Conservation (phyloP, 2,113 vertebrate species). For the Noturus placidus region DNA sequence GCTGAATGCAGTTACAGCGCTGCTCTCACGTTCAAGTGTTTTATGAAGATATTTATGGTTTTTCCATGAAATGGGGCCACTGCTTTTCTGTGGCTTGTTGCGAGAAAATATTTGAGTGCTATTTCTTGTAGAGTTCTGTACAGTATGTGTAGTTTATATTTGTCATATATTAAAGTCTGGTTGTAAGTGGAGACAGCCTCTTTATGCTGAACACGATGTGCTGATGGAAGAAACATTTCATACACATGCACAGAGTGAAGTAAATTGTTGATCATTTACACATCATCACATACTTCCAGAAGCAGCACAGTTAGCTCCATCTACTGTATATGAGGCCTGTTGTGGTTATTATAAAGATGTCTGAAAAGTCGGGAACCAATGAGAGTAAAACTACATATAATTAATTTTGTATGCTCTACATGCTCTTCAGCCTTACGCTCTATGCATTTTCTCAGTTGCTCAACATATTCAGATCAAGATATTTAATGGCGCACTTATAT, state of each 20-base stretch:
- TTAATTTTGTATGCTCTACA: not conserved
- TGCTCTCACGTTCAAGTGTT: not conserved
- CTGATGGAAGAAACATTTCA: not conserved
- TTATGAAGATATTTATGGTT: conserved; percentile 22
- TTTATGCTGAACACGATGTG: conserved; percentile 21
- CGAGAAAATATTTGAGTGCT: not conserved
- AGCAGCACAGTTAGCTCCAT: not conserved
- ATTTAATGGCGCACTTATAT: no score
- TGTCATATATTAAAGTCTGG: not conserved
- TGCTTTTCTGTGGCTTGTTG: not conserved
- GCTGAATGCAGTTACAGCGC: conserved; percentile 8
- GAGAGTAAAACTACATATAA: not conserved
- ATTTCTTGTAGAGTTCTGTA: not conserved
- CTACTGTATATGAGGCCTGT: not conserved
- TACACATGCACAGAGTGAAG: not conserved
- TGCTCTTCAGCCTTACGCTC: not conserved
- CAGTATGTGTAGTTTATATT: not conserved
- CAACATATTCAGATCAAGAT: not conserved
- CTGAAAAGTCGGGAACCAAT: not conserved
- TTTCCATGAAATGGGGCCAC: conserved; percentile 20
- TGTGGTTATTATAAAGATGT: not conserved
- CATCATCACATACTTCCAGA: not conserved
- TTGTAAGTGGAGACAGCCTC: not conserved
- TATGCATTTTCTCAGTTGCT: not conserved
- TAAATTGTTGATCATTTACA: not conserved